Conservation (phyloP, 1,140 invertebrate species). For the Drosophila kurseongensis region DNA sequence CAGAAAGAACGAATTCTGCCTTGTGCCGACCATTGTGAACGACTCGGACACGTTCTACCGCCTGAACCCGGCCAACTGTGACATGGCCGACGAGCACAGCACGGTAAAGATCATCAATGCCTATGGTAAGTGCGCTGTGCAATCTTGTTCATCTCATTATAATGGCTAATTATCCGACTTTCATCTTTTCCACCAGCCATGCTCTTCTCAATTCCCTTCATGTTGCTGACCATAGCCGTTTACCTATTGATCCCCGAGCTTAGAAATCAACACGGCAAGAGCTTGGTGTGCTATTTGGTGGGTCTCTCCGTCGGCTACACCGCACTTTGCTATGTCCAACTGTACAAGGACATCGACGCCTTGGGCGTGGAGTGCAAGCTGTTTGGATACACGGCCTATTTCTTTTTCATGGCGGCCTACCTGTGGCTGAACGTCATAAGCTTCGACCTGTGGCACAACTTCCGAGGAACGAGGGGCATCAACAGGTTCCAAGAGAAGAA, state of each 20-base stretch:
- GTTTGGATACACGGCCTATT: conserved; percentile 88
- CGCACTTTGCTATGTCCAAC: conserved; percentile 86
- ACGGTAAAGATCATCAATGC: conserved; percentile 78
- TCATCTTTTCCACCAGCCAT: conserved; percentile 85
- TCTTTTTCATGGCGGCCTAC: conserved; percentile 90
- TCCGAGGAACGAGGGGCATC: conserved; percentile 86
- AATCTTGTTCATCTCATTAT: no score
- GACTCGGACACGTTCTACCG: conserved; percentile 58
- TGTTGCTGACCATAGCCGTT: conserved; percentile 89
- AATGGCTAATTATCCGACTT: background rate
- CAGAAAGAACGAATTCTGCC: conserved; percentile 71
- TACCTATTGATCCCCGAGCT: conserved; percentile 90
- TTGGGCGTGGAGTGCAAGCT: conserved; percentile 46
- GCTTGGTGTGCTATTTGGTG: conserved; percentile 89
- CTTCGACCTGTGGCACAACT: conserved; percentile 91
- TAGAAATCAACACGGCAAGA: conserved; percentile 90
- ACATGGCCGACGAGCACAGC: conserved; percentile 37
- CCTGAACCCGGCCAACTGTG: conserved; percentile 75
- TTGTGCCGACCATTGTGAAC: conserved; percentile 58
- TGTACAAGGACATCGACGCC: conserved; percentile 68
- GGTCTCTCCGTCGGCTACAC: conserved; percentile 88
- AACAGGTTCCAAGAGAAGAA: conserved; percentile 85
- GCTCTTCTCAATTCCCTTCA: conserved; percentile 89
- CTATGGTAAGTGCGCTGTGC: conserved; percentile 50
- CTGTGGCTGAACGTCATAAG: conserved; percentile 92